These are phyloP conservation scores for Noctua pronuba DNA, from an alignment of 2,888 invertebrate genomes.

Conservation along the genomic window DNA sequence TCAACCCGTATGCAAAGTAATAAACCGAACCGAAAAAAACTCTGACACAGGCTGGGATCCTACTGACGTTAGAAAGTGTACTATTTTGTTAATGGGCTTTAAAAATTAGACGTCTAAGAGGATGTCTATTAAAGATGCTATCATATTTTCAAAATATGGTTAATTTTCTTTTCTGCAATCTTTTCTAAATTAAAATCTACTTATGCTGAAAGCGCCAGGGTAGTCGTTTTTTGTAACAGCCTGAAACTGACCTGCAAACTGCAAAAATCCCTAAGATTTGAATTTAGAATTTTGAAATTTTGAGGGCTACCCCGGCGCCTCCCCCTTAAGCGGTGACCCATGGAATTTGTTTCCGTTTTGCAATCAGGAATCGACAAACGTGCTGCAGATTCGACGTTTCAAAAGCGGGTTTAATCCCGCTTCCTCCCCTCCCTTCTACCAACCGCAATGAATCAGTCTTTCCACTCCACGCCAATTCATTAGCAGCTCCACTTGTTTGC, in stretches of 20 bases:
- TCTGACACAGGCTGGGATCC: background rate
- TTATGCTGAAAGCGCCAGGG: background rate
- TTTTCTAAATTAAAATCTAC: background rate
- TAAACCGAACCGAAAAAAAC: no score
- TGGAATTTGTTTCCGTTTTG: background rate
- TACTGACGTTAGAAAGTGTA: background rate
- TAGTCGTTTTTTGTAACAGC: no score
- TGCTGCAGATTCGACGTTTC: background rate
- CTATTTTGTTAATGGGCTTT: background rate
- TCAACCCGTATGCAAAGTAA: background rate
- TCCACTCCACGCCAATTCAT: conserved; percentile 67
- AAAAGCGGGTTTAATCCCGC: background rate
- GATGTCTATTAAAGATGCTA: background rate
- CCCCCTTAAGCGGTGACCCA: no score
- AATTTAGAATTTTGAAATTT: no score
- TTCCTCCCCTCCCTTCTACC: conserved; percentile 43
- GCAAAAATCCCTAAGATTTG: no score
- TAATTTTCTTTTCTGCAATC: background rate
- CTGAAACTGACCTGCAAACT: no score
- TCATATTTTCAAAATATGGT: background rate
- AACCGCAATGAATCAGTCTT: conserved; percentile 65
- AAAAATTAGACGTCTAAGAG: background rate
- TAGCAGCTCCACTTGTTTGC: conserved; percentile 75
- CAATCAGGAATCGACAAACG: background rate
- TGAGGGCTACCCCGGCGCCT: no score